Evolutionary conservation across 2,888 invertebrate genomes (phyloP), one percentile per base, ranked within the genome.

Genomic region (Nymphalis c-album): DNA sequence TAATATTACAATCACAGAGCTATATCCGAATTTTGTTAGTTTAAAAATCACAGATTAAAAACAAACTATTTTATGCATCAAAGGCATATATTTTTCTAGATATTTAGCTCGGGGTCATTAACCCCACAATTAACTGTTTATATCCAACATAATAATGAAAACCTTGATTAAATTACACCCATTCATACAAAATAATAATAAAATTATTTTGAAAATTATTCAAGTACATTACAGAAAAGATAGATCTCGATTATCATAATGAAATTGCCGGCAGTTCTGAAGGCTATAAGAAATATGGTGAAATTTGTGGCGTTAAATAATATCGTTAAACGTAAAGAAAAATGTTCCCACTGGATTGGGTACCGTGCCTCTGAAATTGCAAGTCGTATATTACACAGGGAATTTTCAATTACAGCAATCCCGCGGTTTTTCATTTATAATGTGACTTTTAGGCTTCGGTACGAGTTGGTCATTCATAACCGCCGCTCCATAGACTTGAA

Each of bases 351-450:
- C 85, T 86, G 86, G 84, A 86, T 83, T 79, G 79, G 75, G 79
- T 74, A 73, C 73, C 74, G 79, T 79, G 82, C 81, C 85, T 84
- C 85, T 86, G 87, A 91, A 91, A 92, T 91, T 91, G 91, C 89
- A 84, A 86, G 87, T 84, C 91, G 89, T 91, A 91, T 90, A 90
- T 92, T 90, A 90, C 86, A 86, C 87, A 83, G 88, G 86, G 91
- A 92, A 91, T 92, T 92, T 92, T 92, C 92, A 92, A 92, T 91
- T 92, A 92, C 90, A 82, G 84, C 89, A 90, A 91, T 90, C 89
- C 88, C 77, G 91, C 88, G 92, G 91, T 91, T 91, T 91, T 91
- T 91, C 91, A 91, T 89, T 90, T 86, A 86, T 90, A 90, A 91
- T 90, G 90, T 87, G 90, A 91, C 90, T 90, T 88, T 90, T 88